Evolutionary conservation across 2,113 vertebrate genomes (phyloP).

Genomic region (Vidua macroura): DNA sequence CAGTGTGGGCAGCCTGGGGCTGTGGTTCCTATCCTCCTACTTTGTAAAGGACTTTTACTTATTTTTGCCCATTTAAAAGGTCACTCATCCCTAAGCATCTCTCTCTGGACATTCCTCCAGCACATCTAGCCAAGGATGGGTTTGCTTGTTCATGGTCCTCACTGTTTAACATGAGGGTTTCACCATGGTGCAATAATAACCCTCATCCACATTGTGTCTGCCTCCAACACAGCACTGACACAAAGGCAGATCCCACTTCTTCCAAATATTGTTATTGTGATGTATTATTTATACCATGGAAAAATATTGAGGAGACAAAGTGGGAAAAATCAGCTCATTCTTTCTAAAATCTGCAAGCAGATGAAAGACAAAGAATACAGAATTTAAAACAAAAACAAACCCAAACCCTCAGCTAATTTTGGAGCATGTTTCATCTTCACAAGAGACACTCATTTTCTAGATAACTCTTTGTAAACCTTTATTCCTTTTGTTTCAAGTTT

Average conservation of each 20-base stretch:
- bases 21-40: background rate
- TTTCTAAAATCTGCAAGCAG: background rate
- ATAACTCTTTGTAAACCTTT: conserved; percentile 34
- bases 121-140: background rate
- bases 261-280: background rate
- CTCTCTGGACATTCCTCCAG: background rate
- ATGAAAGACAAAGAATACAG: conserved; percentile 17
- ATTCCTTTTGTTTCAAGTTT: conserved; percentile 16
- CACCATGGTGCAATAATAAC: accelerated
- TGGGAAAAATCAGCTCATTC: conserved; percentile 10
- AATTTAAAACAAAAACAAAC: background rate
- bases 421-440: conserved; percentile 26
- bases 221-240: background rate
- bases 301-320: background rate
- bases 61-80: background rate
- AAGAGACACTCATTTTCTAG: conserved; percentile 3
- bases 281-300: background rate
- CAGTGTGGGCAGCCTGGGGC: background rate
- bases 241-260: background rate
- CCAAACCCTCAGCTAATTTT: conserved; percentile 38
- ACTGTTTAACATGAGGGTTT: accelerated
- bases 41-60: background rate
- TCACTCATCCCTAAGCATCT: background rate
- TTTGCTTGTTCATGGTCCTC: background rate
- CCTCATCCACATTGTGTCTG: background rate